Evolutionary conservation across 2,113 vertebrate genomes (phyloP).

Genomic region (Neodontobutis hainanensis): DNA sequence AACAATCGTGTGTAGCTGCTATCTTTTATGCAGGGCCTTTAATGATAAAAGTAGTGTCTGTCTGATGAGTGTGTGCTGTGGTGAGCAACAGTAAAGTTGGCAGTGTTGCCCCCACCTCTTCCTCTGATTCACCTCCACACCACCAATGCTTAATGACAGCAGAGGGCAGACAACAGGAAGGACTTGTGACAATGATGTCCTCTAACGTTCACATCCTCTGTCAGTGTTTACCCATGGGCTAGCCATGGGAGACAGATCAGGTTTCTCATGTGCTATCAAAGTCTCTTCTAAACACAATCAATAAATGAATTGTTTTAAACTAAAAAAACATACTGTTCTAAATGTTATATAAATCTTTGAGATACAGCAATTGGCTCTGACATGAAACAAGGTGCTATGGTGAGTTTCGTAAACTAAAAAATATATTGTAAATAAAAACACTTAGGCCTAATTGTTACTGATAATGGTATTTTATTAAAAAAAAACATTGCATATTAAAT

Average conservation of each 20-base stretch:
- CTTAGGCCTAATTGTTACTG: too few relatives aligned
- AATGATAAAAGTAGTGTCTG: background rate
- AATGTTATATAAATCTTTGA: background rate
- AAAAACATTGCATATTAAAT: too few relatives aligned
- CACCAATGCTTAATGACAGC: slow-evolving; percentile 54
- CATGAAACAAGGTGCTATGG: background rate
- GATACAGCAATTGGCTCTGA: background rate
- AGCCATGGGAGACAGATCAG: slow-evolving; percentile 30
- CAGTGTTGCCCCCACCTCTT: slow-evolving; percentile 41
- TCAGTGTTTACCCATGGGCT: slow-evolving; percentile 41
- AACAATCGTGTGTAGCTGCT: background rate
- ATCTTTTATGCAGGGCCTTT: background rate
- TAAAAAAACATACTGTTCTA: background rate
- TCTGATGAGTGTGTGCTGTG: background rate
- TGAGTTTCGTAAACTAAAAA: too few relatives aligned
- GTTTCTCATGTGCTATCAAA: slow-evolving; percentile 3
- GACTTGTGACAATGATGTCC: slow-evolving; percentile 53
- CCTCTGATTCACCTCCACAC: slow-evolving; percentile 32
- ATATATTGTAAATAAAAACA: too few relatives aligned
- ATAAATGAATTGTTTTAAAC: background rate
- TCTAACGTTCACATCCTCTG: slow-evolving; percentile 55
- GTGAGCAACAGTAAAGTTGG: slow-evolving; percentile 11
- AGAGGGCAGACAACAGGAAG: slow-evolving; percentile 48
- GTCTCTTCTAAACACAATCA: background rate
- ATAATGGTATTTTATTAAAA: too few relatives aligned